Conservation (phyloP, 2,888 invertebrate genomes). For the Drosophila engyochracea region DNA sequence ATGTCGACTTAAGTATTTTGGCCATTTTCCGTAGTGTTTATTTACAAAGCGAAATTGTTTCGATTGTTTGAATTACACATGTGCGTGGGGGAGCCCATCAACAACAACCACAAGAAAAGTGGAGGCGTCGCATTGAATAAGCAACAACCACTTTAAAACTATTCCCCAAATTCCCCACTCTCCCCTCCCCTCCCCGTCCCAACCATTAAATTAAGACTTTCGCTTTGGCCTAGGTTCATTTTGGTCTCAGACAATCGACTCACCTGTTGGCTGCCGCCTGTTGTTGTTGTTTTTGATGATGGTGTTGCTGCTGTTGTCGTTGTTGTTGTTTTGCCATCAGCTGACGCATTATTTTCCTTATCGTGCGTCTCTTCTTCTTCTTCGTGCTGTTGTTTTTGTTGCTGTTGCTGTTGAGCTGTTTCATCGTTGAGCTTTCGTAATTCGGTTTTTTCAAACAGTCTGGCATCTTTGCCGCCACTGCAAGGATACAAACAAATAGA, state of each 20-base stretch:
- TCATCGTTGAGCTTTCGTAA: conserved; percentile 65
- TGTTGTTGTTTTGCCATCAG: conserved; percentile 44
- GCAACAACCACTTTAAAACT: background rate
- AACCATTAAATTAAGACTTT: conserved; percentile 30
- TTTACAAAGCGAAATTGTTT: conserved; percentile 6
- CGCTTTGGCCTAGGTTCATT: conserved; percentile 47
- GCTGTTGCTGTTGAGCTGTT: conserved; percentile 32
- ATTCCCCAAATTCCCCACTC: background rate
- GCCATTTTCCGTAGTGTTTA: conserved; percentile 14
- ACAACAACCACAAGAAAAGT: background rate
- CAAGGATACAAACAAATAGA: conserved; percentile 18
- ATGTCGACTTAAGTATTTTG: background rate
- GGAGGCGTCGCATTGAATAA: background rate
- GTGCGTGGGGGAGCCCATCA: background rate
- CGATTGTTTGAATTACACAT: conserved; percentile 16
- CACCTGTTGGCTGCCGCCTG: conserved; percentile 58
- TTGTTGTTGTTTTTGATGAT: conserved; percentile 27
- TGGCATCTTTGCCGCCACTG: conserved; percentile 77
- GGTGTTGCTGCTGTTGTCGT: conserved; percentile 14
- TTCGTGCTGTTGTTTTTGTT: conserved; percentile 17
- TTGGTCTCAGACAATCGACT: conserved; percentile 19
- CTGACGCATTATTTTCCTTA: conserved; percentile 55
- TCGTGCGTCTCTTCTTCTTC: conserved; percentile 31
- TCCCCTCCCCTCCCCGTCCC: no score
- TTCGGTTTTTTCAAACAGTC: conserved; percentile 69